Evolutionary conservation across 2,888 invertebrate species (phyloP), one percentile per base, ranked within the genome.

Genomic region (Athrips mouffetella): DNA sequence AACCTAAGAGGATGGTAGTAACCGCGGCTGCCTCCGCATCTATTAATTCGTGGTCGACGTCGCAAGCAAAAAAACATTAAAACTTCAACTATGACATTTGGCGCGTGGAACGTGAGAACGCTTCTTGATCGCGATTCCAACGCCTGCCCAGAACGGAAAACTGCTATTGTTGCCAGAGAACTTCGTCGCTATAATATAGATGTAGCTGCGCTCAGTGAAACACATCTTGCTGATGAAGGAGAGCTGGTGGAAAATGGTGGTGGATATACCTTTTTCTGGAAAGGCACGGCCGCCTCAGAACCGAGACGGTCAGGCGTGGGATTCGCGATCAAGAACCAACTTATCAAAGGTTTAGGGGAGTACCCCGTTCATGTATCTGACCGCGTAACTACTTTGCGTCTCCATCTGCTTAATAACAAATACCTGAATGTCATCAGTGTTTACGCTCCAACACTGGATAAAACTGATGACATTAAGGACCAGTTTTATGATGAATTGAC

Each of bases 361-460:
- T 31, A 2, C 39, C 56, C 56, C 1, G 20, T 41, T 0, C 31
- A 53, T 20, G 52, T 54, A 5, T 55, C 54, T 0, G 51, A 58
- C 54, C n/a, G n/a, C n/a, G n/a, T n/a, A n/a, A n/a, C n/a, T n/a
- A n/a, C n/a, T n/a, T n/a, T n/a, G n/a, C n/a, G 52, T n/a, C 46
- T 63, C 0, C 55, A 53, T 37, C n/a, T 61, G 2, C 50, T 50
- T 0, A 51, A 53, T 2, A 25, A 52, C 11, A 65, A 60, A 1
- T 57, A 23, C n/a, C 37, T 60, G 2, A 62, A 63, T 51, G 20
- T 63, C 10, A 55, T 68, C 13, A 63, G 60, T 41, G 57, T 59
- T 0, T 65, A 64, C 45, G 59, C 62, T 1, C 62, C 62, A 5
- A 67, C 61, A 0, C 2, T 62, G 10, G 52, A 57, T 5, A 53